phyloP scores from a whole-genome alignment of 2,888 invertebrate genomes.

The Trachelus iudaicus region DNA sequence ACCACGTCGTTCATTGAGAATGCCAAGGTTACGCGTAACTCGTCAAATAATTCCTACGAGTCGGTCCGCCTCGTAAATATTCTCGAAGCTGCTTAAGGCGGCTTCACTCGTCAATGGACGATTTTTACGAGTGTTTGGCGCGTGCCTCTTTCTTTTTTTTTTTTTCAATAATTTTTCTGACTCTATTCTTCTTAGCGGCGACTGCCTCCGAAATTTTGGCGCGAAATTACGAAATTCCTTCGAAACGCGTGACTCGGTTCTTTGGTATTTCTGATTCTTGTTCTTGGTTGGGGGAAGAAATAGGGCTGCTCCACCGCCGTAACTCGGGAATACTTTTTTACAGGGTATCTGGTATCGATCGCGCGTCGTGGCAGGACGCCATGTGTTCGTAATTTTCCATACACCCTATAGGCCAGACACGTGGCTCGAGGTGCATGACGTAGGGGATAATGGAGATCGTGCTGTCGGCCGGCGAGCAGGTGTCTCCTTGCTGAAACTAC shows the following conservation, averaged over 20 bases:
- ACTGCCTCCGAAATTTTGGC: too few species aligned
- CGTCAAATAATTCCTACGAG: background rate
- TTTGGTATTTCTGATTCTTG: background rate
- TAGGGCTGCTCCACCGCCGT: constrained; percentile 1
- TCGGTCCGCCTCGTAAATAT: background rate
- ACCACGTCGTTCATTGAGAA: constrained; percentile 4
- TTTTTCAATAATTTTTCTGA: too few species aligned
- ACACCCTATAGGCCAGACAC: constrained; percentile 18
- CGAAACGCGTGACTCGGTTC: too few species aligned
- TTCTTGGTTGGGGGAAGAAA: background rate
- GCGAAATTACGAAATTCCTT: too few species aligned
- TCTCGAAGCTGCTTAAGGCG: background rate
- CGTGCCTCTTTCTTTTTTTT: too few species aligned
- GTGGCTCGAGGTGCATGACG: background rate
- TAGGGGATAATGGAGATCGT: background rate
- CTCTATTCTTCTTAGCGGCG: too few species aligned
- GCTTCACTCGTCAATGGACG: background rate
- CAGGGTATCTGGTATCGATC: constrained; percentile 18
- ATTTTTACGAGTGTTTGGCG: background rate
- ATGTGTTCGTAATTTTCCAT: constrained; percentile 33
- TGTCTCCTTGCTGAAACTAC: background rate
- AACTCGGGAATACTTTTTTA: background rate
- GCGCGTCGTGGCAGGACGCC: constrained; percentile 1
- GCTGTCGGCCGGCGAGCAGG: background rate
- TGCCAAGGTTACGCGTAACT: constrained; percentile 9